Evolutionary conservation across 2,797 vertebrate species (phyloP).

Genomic region (Chaetodon trifasciatus): DNA sequence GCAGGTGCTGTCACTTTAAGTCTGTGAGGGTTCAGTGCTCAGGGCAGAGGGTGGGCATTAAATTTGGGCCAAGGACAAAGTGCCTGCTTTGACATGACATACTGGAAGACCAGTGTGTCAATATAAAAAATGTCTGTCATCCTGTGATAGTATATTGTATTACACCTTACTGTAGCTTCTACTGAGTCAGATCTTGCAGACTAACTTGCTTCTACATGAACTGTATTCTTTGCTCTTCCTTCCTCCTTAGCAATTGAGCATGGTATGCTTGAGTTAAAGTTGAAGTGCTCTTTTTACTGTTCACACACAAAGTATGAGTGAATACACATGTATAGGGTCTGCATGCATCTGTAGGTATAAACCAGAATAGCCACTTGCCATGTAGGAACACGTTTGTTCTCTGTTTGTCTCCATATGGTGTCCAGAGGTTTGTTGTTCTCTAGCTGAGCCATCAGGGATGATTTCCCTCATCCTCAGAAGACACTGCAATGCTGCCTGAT

Average conservation of each 20-base stretch:
- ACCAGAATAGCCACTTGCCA: not conserved
- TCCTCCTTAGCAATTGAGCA: not conserved
- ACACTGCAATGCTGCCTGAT: not conserved
- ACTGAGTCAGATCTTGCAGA: not conserved
- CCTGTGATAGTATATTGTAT: not conserved
- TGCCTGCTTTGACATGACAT: not conserved
- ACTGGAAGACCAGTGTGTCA: not conserved
- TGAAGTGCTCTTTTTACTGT: not conserved
- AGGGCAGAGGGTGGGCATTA: not conserved
- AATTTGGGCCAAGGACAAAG: not conserved
- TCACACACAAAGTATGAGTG: not conserved
- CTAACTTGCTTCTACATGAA: not conserved
- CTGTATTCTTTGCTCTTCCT: not conserved
- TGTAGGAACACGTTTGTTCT: not conserved
- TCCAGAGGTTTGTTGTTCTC: slow-evolving; percentile 1
- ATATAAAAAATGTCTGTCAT: not conserved
- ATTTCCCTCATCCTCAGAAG: slow-evolving; percentile 18
- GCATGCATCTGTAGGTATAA: not conserved
- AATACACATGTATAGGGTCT: not conserved
- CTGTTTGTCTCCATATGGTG: not conserved
- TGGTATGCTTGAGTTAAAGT: not conserved
- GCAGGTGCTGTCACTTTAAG: slow-evolving; percentile 26
- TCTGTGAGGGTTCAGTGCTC: slow-evolving; percentile 9
- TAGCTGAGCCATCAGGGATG: not conserved
- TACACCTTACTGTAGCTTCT: not conserved